phyloP scores from a whole-genome alignment of 2,113 vertebrate species.

The Corynorhinus townsendii region DNA sequence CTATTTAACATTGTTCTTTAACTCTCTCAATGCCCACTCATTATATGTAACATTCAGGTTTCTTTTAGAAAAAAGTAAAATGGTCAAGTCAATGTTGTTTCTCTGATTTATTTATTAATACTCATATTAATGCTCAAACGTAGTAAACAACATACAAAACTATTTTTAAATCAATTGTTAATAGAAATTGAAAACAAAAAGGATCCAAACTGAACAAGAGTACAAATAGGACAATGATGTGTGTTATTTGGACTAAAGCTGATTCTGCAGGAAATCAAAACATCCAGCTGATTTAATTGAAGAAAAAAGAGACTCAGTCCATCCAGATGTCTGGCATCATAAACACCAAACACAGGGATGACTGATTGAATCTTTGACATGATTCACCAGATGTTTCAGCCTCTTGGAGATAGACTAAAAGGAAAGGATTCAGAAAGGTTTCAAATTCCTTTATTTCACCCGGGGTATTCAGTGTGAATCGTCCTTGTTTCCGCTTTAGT shows the following conservation, averaged over 20 bases:
- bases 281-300: conserved; percentile 63
- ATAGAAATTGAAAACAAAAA: not conserved
- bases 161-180: conserved; percentile 3
- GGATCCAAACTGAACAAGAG: not conserved
- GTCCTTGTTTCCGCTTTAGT: conserved; percentile 23
- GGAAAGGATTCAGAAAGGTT: conserved; percentile 45
- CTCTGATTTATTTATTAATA: not conserved
- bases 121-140: not conserved
- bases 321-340: conserved; percentile 70
- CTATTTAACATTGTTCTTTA: conserved; percentile 47
- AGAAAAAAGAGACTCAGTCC: conserved; percentile 49
- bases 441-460: conserved; percentile 51
- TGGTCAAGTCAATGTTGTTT: not conserved
- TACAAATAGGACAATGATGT: not conserved
- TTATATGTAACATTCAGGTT: not conserved
- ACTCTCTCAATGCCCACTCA: not conserved
- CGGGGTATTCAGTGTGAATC: conserved; percentile 14
- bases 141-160: not conserved
- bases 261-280: conserved; percentile 46
- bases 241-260: conserved; percentile 21
- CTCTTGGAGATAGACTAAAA: conserved; percentile 60
- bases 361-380: conserved; percentile 66
- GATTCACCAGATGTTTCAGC: conserved; percentile 65
- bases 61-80: not conserved
- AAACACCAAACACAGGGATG: conserved; percentile 51